Base-by-base conservation (phyloP, 2,113 vertebrate species). In the Marcusenius ussheri region DNA sequence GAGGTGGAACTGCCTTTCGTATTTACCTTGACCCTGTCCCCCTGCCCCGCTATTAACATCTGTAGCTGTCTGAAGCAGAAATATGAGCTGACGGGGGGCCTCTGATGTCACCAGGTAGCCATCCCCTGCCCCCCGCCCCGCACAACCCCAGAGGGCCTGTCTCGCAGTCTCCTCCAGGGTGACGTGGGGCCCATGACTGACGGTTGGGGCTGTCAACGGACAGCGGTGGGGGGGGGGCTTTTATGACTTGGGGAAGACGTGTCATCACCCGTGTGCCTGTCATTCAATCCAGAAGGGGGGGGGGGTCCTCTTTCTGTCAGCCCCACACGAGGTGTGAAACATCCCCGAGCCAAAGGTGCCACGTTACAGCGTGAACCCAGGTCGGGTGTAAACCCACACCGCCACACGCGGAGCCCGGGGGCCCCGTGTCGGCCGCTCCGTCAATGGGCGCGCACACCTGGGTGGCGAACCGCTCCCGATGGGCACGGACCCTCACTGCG, bases 321-420 rank as follows among this genome's bases (percentile, higher is more conserved):
- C 92, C 15, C 91, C 90, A 92, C 93, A 93, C 80, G 53, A 39
- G 88, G 93, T 80, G 90, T 74, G 93, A 92, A 70, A 93, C 91
- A 91, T 91, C 91, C 91, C 93, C 93, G 92, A 95, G 94, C 94
- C 89, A 95, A 91, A 89, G 95, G 95, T 96, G 95, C 95, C 31
- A 89, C 91, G 95, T 96, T 96, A 95, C 95, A 95, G 93, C 83
- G 87, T 95, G 95, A 95, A 95, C 94, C 95, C 92, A 91, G 93
- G 93, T 62, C 92, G 92, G 93, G 93, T 91, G 95, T 95, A 95
- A 95, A 93, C 93, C 91, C 95, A 95, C 93, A 95, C 94, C 93
- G 3, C 91, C 91, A 90, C 93, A 46, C 10, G 49, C 3, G 11
- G 39, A 92, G 93, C 94, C 92, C 91, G 92, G 88, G 91, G 35